These are phyloP conservation scores for Tadarida brasiliensis DNA, from an alignment of 2,797 vertebrate species.

Conservation along the genomic window DNA sequence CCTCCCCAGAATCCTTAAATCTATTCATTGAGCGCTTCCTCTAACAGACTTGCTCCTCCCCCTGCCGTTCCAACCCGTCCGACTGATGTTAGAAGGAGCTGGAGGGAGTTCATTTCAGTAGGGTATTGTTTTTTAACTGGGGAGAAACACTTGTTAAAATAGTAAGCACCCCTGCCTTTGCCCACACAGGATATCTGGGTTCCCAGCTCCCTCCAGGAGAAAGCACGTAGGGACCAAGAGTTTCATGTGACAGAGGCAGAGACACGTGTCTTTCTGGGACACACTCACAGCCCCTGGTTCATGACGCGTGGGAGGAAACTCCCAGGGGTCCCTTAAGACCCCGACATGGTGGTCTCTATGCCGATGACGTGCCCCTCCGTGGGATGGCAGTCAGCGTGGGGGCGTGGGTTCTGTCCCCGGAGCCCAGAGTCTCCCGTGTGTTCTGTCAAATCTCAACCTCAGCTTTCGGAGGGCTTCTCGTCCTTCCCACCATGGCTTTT, in stretches of 20 bases:
- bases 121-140: no score
- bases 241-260: not conserved
- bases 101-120: no score
- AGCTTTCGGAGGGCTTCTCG: not conserved
- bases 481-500: not conserved
- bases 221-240: not conserved
- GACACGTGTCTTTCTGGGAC: accelerated
- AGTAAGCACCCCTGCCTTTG: not conserved
- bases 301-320: not conserved
- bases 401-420: accelerated
- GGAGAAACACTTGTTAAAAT: no score
- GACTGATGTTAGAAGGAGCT: no score
- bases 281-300: accelerated
- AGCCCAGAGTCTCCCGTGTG: no score
- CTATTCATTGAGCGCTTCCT: no score
- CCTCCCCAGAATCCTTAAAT: no score
- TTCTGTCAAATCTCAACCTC: not conserved
- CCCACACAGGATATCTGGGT: not conserved
- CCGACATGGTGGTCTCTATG: not conserved
- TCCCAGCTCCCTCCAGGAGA: no score
- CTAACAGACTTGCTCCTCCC: no score
- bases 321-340: not conserved
- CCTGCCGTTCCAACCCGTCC: no score
- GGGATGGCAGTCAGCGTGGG: not conserved
- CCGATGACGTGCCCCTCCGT: accelerated